Evolutionary conservation across 2,113 vertebrate genomes (phyloP).

Genomic region (Laticauda laticaudata): DNA sequence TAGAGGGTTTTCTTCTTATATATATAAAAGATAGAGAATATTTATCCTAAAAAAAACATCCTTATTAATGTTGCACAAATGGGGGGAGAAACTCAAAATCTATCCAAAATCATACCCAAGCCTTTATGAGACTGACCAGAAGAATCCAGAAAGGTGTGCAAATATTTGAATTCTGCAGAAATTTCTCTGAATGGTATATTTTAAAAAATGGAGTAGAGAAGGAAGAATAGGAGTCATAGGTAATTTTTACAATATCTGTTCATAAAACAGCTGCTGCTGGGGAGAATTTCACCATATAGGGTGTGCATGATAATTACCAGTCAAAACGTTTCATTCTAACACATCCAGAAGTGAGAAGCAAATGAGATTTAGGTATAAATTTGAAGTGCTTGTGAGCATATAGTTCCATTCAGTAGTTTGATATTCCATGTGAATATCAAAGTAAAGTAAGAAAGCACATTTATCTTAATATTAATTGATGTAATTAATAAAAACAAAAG

Average conservation of each 20-base stretch:
- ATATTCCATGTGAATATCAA: background rate
- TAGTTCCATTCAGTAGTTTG: background rate
- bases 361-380: background rate
- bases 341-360: background rate
- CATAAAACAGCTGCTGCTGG: background rate
- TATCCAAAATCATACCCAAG: background rate
- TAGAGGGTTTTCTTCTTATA: background rate
- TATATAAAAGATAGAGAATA: background rate
- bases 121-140: background rate
- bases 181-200: background rate
- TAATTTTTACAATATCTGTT: background rate
- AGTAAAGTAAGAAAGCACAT: background rate
- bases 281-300: background rate
- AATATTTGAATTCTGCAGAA: background rate
- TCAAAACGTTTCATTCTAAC: background rate
- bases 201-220: background rate
- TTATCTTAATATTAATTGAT: background rate
- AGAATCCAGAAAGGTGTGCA: background rate
- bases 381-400: background rate
- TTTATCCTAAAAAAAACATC: background rate
- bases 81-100: background rate
- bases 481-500: background rate
- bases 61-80: background rate
- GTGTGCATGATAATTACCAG: background rate
- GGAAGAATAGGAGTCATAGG: background rate